Conservation (phyloP, 2,797 vertebrate species). For the Heliangelus exortis region DNA sequence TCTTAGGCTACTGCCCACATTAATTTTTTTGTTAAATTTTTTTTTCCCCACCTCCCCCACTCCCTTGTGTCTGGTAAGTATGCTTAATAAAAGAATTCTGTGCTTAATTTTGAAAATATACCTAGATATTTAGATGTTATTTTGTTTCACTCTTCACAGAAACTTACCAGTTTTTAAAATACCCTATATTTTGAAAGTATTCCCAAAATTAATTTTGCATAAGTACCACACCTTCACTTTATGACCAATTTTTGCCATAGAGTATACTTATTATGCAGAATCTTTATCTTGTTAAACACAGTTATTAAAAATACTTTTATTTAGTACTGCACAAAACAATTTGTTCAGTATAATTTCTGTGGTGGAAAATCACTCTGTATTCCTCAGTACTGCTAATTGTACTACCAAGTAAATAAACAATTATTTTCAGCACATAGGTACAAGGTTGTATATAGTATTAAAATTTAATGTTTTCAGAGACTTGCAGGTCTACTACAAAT, state of each 20-base stretch:
- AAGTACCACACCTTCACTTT: background rate
- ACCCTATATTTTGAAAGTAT: background rate
- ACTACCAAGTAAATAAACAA: background rate
- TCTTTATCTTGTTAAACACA: background rate
- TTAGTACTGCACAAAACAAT: background rate
- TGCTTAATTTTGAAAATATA: conserved; percentile 6
- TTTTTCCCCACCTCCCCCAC: background rate
- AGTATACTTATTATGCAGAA: background rate
- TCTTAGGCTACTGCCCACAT: conserved; percentile 53
- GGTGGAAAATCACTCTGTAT: background rate
- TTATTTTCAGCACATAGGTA: background rate
- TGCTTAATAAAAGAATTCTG: conserved; percentile 25
- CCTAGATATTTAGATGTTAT: background rate
- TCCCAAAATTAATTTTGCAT: background rate
- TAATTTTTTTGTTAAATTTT: background rate
- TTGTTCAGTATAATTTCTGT: background rate
- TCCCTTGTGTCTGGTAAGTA: background rate
- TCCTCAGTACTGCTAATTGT: background rate
- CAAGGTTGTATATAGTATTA: background rate
- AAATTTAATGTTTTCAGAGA: background rate
- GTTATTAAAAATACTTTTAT: background rate
- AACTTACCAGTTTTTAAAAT: background rate
- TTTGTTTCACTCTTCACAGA: conserved; percentile 15
- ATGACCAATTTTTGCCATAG: background rate
- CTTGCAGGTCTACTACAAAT: background rate